Percentiles rank a stretch among this genome's conserved stretches.
Conservation (phyloP, 2,888 invertebrate genomes). For the Quadriops clusia region DNA sequence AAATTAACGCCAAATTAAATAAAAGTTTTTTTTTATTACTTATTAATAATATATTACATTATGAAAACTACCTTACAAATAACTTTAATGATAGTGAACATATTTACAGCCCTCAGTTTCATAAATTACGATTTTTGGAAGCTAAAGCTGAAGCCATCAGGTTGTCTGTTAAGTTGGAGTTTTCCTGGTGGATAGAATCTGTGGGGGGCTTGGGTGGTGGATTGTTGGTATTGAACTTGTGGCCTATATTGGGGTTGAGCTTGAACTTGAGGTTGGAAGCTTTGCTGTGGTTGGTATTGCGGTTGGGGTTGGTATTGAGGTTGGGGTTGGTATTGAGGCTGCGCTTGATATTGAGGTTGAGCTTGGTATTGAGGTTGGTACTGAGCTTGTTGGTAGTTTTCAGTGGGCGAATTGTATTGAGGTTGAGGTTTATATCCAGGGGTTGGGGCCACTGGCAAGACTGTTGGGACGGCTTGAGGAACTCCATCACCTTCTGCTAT, state of each 20-base stretch:
- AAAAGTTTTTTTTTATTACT: constrained; percentile 4
- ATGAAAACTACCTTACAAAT: constrained; percentile 3
- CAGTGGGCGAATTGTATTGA: constrained; percentile 39
- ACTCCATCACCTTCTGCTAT: constrained; percentile 65
- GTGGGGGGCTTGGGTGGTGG: constrained; percentile 57
- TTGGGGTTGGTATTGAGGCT: constrained; percentile 37
- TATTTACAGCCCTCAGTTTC: constrained; percentile 5
- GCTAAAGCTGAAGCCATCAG: constrained; percentile 78
- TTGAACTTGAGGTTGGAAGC: constrained; percentile 30
- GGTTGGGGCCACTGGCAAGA: constrained; percentile 44
- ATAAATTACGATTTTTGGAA: constrained; percentile 49
- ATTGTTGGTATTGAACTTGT: constrained; percentile 30
- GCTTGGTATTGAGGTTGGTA: constrained; percentile 33
- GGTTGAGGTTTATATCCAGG: constrained; percentile 44
- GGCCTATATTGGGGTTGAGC: constrained; percentile 32
- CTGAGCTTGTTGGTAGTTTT: constrained; percentile 28
- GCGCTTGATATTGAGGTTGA: constrained; percentile 38
- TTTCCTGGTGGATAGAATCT: constrained; percentile 78
- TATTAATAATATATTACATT: constrained; percentile 10
- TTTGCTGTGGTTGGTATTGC: constrained; percentile 25
- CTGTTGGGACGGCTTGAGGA: constrained; percentile 36
- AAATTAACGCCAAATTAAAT: constrained; percentile 5
- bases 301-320: constrained; percentile 38
- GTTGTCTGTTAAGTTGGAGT: constrained; percentile 72
- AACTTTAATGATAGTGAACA: constrained; percentile 8